Conservation (phyloP, 2,113 vertebrate species). For the Mobula birostris region DNA sequence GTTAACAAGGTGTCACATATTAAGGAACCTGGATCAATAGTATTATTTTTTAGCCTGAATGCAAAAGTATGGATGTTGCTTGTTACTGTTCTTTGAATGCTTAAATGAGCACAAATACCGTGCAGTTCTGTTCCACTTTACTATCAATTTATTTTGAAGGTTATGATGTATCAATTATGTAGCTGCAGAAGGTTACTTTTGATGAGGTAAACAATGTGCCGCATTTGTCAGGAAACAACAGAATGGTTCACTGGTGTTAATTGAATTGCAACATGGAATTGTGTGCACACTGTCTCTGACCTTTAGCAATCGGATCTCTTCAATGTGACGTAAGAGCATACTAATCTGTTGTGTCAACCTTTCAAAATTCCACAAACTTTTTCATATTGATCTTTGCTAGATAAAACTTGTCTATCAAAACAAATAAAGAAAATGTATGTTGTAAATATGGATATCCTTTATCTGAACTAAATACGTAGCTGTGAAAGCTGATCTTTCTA, state of each 20-base stretch:
- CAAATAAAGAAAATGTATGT: not conserved
- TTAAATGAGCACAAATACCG: too few relatives aligned
- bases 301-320: not conserved
- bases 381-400: not conserved
- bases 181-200: not conserved
- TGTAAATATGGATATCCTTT: not conserved
- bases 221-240: slow-evolving; percentile 1
- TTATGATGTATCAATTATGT: not conserved
- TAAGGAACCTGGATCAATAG: not conserved
- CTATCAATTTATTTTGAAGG: not conserved
- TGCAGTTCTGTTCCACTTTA: not conserved
- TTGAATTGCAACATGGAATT: not conserved
- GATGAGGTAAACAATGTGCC: slow-evolving; percentile 10
- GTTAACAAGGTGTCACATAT: not conserved
- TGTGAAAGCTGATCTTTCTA: slow-evolving; percentile 22
- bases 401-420: not conserved
- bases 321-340: not conserved
- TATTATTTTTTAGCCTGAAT: not conserved
- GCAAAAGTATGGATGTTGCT: not conserved
- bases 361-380: not conserved
- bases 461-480: not conserved
- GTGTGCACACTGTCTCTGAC: not conserved
- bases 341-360: not conserved
- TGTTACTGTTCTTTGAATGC: not conserved
- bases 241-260: not conserved